Base-by-base conservation (phyloP, 2,797 vertebrate genomes). In the Acanthurus leucopareius region DNA sequence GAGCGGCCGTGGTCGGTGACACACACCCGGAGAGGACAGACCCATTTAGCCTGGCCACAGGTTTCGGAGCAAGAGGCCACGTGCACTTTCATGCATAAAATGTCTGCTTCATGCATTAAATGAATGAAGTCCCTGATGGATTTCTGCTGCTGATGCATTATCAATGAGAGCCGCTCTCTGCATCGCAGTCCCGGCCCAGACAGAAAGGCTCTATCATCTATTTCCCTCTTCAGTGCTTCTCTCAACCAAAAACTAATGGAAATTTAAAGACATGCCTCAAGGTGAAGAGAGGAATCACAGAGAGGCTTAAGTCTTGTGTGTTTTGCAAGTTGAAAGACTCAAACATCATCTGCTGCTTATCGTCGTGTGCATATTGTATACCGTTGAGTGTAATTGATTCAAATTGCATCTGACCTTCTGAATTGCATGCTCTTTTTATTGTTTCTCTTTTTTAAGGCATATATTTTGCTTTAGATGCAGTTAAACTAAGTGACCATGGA, bases 101-200 rank as follows among this genome's bases (percentile, higher is more conserved):
- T 32, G 82, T 85, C 79, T 59, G 78, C 84, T 79, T 90, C 87
- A 77, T 91, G 76, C 86, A 92, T 93, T 90, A 83, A 93, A 94
- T 84, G 79, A 65, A 89, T 86, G 79, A 74, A 77, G 83, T 87
- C 80, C 84, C 84, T 92, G 92, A 92, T 93, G 90, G 92, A 92
- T 93, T 90, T 86, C 82, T 80, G 51, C 87, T 83, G 65, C 88
- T 91, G 92, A 91, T 95, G 92, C 91, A 95, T 95, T 93, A 95
- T 93, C 94, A 93, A 94, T 94, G 94, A 94, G 90, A 83, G 52
- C 72, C 45, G 35, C 65, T 88, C 84, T 83, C 64, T 85, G 88
- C 91, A 85, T 88, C 86, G 82, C 68, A 73, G 79, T 83, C 69
- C 74, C 79, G 17, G 75, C 78, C 15, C 79, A 56, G 80, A 80